phyloP scores from a whole-genome alignment of 1,140 invertebrate genomes.

The Oreohelix idahoensis region DNA sequence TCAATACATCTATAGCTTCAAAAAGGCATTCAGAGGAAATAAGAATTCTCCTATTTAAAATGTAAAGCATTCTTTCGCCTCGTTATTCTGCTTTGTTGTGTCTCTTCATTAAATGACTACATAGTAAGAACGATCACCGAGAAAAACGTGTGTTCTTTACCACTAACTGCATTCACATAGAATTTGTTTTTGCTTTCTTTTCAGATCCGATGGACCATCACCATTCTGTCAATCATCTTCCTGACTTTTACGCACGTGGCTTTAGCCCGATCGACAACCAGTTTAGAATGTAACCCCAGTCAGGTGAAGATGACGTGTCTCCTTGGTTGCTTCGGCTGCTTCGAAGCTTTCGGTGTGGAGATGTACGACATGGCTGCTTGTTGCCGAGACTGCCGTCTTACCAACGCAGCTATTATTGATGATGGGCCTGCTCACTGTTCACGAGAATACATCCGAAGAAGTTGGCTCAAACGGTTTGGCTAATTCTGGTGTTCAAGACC shows the following conservation, averaged over 20 bases:
- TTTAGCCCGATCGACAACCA: background rate
- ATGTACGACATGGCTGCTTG: conserved; percentile 19
- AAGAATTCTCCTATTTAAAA: no score
- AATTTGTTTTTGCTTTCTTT: background rate
- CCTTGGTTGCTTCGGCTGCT: conserved; percentile 51
- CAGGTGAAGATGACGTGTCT: conserved; percentile 46
- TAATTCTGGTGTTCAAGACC: no score
- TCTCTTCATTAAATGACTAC: no score
- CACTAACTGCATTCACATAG: no score
- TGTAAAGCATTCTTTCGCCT: no score
- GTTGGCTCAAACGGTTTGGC: conserved; percentile 7
- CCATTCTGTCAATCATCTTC: background rate
- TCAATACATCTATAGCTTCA: no score
- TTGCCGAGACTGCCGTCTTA: conserved; percentile 21
- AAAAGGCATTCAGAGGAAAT: no score
- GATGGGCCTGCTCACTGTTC: conserved; percentile 42
- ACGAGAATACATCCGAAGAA: background rate
- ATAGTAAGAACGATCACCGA: no score
- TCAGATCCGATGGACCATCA: background rate
- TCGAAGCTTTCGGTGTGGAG: conserved; percentile 48
- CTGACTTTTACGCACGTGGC: background rate
- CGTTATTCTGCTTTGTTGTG: no score
- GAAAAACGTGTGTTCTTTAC: no score
- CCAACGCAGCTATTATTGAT: conserved; percentile 29
- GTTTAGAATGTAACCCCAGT: conserved; percentile 47